These are phyloP conservation scores for Lasiurus borealis DNA, from an alignment of 2,113 vertebrate species.

Conservation along the genomic window DNA sequence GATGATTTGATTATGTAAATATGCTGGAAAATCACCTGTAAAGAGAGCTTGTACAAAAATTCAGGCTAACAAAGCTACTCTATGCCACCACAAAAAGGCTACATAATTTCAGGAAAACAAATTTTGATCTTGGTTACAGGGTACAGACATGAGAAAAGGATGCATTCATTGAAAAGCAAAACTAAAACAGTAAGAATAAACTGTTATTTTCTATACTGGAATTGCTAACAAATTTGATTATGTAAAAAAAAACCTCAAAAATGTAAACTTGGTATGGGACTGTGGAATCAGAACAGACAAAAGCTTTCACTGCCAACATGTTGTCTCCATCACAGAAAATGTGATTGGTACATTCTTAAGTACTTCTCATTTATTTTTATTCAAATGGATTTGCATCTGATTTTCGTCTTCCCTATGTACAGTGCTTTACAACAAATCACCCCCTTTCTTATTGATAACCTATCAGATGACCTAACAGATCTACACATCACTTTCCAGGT, in stretches of 20 bases:
- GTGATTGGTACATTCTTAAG: background rate
- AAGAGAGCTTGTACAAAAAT: background rate
- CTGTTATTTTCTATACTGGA: conserved; percentile 4
- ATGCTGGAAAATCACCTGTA: background rate
- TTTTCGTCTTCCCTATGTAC: background rate
- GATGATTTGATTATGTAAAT: background rate
- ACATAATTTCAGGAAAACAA: background rate
- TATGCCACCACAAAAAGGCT: background rate
- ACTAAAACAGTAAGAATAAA: conserved; percentile 42
- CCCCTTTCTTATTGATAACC: background rate
- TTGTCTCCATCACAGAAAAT: conserved; percentile 38
- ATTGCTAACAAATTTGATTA: conserved; percentile 50
- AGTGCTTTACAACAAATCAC: background rate
- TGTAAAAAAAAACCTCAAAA: conserved; percentile 57
- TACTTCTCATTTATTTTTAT: conserved; percentile 40
- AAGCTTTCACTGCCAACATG: background rate
- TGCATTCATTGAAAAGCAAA: conserved; percentile 45
- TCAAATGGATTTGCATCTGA: background rate
- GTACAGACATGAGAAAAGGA: conserved; percentile 17
- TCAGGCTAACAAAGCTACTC: conserved; percentile 20
- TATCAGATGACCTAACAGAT: background rate
- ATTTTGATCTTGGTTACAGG: background rate
- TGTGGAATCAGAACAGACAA: conserved; percentile 7
- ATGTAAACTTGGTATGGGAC: background rate
- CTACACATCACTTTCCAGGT: background rate